phyloP scores from a whole-genome alignment of 1,140 invertebrate species.

The Pantala flavescens region DNA sequence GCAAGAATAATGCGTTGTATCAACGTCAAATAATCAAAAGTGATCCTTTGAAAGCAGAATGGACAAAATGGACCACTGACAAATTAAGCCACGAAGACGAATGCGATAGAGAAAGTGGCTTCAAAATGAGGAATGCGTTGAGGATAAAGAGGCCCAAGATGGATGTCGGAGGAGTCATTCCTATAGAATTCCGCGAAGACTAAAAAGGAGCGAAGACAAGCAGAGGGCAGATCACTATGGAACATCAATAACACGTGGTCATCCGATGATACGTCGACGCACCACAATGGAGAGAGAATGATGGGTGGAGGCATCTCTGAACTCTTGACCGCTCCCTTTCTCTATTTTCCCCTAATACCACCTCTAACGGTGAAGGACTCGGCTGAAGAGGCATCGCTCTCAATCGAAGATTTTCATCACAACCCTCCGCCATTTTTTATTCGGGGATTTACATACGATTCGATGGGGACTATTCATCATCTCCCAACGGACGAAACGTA shows the following conservation, averaged over 20 bases:
- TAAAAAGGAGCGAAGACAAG: not conserved
- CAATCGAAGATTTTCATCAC: no score
- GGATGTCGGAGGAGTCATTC: not conserved
- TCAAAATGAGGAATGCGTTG: not conserved
- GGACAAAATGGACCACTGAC: no score
- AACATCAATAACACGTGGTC: slow-evolving; percentile 1
- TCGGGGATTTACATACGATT: no score
- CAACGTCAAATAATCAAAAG: no score
- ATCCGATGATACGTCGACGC: not conserved
- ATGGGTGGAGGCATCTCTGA: not conserved
- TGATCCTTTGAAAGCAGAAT: no score
- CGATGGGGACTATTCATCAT: no score
- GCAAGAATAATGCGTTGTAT: no score
- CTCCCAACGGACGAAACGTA: no score
- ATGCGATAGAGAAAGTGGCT: not conserved
- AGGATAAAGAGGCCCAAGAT: not conserved
- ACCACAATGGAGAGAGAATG: not conserved
- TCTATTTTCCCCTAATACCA: not conserved
- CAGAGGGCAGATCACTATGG: not conserved
- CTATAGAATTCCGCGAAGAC: not conserved
- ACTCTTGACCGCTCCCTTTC: not conserved
- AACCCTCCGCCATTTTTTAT: no score
- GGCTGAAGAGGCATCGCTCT: no score
- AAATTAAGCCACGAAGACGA: not conserved
- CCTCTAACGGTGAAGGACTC: no score